Base-by-base conservation (phyloP, 2,113 vertebrate species). In the Zeus faber region DNA sequence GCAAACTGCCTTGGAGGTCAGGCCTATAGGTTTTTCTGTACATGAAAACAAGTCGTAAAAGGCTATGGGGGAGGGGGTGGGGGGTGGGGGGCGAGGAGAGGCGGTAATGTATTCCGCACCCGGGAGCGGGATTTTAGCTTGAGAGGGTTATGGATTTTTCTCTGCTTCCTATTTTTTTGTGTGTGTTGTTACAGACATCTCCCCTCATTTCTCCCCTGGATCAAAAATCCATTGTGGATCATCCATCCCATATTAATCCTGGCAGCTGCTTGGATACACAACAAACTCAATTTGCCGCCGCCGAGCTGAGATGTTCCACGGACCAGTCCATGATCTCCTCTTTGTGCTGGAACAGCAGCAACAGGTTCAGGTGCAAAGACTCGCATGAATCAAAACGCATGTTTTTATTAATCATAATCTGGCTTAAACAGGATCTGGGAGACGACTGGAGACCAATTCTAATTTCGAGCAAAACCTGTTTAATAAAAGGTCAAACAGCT, bases 11-110 rank as follows among this genome's bases (percentile, higher is more conserved):
- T 85, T 78, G 84, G 86, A 87, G 87, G 90, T 93, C 91, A 91
- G 74, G 87, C 88, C 87, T 91, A 80, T 87, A 91, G 87, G 82
- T 89, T 92, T 89, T 88, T 89, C 88, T 91, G 93, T 92, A 90
- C 89, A 90, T 91, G 87, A 93, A 94, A 93, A 91, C 88, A 79
- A 85, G 88, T 79, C 49, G 86, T 91, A 87, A 69, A 64, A 82
- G 78, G 61, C 68, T 56, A 67, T 52, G 64, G 55, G 74, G 69
- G n/a, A n/a, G n/a, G n/a, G n/a, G n/a, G n/a, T n/a, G n/a, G n/a
- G n/a, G n/a, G n/a, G n/a, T n/a, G 76, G 65, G 41, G 80, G 62
- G 58, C 44, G 45, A 49, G 40, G 46, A 61, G 65, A 70, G 55
- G 62, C 58, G 35, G 67, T 92, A 91, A 89, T 85, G 68, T 88